phyloP scores from a whole-genome alignment of 2,797 vertebrate genomes.

The Gobionotothen gibberifrons region DNA sequence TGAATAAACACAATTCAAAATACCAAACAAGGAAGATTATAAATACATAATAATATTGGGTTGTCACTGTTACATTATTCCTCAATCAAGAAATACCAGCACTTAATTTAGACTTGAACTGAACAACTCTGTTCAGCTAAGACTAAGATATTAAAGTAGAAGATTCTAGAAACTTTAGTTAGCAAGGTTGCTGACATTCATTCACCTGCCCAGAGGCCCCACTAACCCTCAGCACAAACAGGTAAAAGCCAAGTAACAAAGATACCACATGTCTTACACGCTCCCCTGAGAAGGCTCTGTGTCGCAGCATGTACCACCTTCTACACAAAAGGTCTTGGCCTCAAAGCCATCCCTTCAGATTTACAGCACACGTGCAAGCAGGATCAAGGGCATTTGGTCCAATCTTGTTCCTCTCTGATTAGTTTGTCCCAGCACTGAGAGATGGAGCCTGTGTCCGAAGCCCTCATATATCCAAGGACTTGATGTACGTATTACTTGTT shows the following conservation, averaged over 20 bases:
- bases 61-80: neutral
- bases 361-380: neutral
- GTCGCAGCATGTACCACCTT: neutral
- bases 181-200: no score
- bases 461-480: slow-evolving; percentile 27
- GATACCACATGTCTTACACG: neutral
- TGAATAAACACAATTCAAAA: neutral
- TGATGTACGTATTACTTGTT: slow-evolving; percentile 13
- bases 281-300: neutral
- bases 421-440: slow-evolving; percentile 23
- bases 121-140: neutral
- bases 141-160: neutral
- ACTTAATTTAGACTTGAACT: no score
- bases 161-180: neutral
- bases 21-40: neutral
- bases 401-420: slow-evolving; percentile 35
- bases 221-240: neutral
- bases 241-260: neutral
- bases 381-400: slow-evolving; percentile 30
- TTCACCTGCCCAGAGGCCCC: neutral
- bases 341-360: slow-evolving; percentile 28
- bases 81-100: neutral
- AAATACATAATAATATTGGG: neutral
- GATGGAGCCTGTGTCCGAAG: neutral
- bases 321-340: slow-evolving; percentile 11